A percentile compares a stretch with the other conserved stretches of the same genome.
Evolutionary conservation across 2,113 vertebrate genomes (phyloP).

Genomic region (Microtus richardsoni): DNA sequence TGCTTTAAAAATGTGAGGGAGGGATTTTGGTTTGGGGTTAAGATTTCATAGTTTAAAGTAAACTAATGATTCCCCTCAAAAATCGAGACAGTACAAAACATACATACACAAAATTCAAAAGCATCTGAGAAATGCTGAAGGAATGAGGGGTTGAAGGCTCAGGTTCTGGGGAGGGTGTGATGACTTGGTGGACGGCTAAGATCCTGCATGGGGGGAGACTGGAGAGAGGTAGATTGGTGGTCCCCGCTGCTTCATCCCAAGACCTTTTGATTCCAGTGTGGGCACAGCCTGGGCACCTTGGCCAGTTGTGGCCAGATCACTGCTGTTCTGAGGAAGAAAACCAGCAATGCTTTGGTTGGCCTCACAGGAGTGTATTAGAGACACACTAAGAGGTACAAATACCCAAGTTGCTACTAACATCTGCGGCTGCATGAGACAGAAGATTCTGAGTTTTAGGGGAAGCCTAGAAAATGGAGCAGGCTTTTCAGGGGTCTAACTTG

Average conservation of each 20-base stretch:
- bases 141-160: background rate
- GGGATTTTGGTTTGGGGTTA: conserved; percentile 33
- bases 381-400: background rate
- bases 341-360: background rate
- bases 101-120: background rate
- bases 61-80: background rate
- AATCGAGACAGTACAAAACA: background rate
- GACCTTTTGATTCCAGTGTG: background rate
- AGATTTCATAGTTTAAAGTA: background rate
- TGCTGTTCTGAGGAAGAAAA: background rate
- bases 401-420: too few species aligned
- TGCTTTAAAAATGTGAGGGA: conserved; percentile 39
- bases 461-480: background rate
- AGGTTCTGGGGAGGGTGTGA: background rate
- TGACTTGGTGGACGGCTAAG: background rate
- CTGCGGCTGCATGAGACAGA: background rate
- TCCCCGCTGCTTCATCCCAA: background rate
- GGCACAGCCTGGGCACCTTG: background rate
- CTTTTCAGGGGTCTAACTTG: background rate
- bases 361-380: background rate
- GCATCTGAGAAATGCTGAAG: background rate
- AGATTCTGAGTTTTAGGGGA: background rate
- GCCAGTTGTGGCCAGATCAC: background rate
- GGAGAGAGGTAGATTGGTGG: background rate
- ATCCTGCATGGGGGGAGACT: background rate